phyloP scores from a whole-genome alignment of 2,797 vertebrate species.

The Hippoglossus hippoglossus region DNA sequence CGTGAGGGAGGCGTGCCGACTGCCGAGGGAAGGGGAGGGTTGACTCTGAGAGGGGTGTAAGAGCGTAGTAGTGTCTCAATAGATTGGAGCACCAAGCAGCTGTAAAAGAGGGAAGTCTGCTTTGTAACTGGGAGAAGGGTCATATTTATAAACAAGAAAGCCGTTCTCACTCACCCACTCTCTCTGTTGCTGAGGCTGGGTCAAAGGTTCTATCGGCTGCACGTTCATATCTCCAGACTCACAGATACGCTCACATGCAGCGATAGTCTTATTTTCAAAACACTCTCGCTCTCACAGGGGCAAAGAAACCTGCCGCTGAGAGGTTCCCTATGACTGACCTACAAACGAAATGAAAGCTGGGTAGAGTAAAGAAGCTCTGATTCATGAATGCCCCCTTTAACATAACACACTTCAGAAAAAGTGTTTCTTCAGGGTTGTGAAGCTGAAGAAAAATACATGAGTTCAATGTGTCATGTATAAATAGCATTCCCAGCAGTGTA shows the following conservation, averaged over 20 bases:
- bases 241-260: conserved; percentile 36
- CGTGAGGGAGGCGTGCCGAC: conserved; percentile 67
- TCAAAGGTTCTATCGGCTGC: conserved; percentile 21
- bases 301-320: conserved; percentile 12
- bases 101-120: conserved; percentile 42
- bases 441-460: conserved; percentile 7
- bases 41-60: conserved; percentile 56
- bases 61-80: conserved; percentile 45
- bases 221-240: conserved; percentile 38
- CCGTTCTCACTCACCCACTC: background rate
- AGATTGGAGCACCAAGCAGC: conserved; percentile 27
- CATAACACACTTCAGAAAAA: background rate
- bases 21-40: conserved; percentile 38
- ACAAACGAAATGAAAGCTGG: conserved; percentile 18
- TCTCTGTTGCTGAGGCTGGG: conserved; percentile 38
- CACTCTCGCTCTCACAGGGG: conserved; percentile 1
- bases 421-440: conserved; percentile 11
- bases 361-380: conserved; percentile 33
- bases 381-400: background rate
- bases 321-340: conserved; percentile 31
- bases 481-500: background rate
- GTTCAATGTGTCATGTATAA: conserved; percentile 26
- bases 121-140: conserved; percentile 88
- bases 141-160: conserved; percentile 71
- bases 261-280: conserved; percentile 57